phyloP scores from a whole-genome alignment of 2,888 invertebrate species.

The Hydropsyche betteni region DNA sequence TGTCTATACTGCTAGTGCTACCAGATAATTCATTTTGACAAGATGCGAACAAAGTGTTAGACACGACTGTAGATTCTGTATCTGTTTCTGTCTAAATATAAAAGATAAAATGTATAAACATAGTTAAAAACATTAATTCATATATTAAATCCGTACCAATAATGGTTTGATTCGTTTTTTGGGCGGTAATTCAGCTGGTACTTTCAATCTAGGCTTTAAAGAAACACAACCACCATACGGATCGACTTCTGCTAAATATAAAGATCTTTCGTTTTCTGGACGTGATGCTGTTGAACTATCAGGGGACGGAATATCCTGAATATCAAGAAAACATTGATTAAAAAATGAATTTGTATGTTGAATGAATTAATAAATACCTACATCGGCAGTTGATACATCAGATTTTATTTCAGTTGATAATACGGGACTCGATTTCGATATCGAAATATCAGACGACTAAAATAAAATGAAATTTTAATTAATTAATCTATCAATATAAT shows the following conservation, averaged over 20 bases:
- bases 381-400: conserved; percentile 54
- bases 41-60: conserved; percentile 27
- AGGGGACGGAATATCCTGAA: conserved; percentile 45
- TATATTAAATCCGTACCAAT: conserved; percentile 19
- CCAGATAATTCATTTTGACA: conserved; percentile 53
- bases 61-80: conserved; percentile 42
- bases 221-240: conserved; percentile 63
- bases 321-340: neutral
- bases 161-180: conserved; percentile 50
- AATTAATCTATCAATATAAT: neutral
- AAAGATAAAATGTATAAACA: conserved; percentile 1
- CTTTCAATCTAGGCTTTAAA: conserved; percentile 54
- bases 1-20: conserved; percentile 60
- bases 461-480: conserved; percentile 2
- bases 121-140: no score
- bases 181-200: neutral
- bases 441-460: conserved; percentile 66
- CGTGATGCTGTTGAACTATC: conserved; percentile 58
- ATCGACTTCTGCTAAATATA: conserved; percentile 62
- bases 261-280: conserved; percentile 60
- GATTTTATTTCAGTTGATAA: conserved; percentile 66
- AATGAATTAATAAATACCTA: conserved; percentile 25
- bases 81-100: conserved; percentile 46
- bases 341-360: conserved; percentile 57
- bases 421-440: conserved; percentile 68